A percentile compares a stretch with the other conserved stretches of the same genome.
These are phyloP conservation scores for Drosophila guanche DNA, from an alignment of 1,140 invertebrate genomes.

Conservation along the genomic window DNA sequence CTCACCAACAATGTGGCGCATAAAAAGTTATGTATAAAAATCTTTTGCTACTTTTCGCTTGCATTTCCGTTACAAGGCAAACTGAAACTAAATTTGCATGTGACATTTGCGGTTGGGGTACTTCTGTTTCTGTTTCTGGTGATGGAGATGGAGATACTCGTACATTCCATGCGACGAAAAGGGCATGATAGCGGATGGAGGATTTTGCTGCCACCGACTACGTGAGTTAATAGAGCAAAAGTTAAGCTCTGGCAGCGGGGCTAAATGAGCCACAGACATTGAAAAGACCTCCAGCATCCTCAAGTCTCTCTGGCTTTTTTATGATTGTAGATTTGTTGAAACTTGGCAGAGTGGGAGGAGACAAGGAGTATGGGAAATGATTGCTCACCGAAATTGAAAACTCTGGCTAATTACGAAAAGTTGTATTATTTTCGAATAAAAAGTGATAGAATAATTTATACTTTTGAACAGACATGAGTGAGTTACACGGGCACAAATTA, in stretches of 20 bases:
- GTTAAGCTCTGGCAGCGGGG: conserved; percentile 5
- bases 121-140: conserved; percentile 14
- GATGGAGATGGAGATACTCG: conserved; percentile 16
- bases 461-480: no score
- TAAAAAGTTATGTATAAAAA: conserved; percentile 69
- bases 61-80: conserved; percentile 70
- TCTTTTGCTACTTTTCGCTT: conserved; percentile 68
- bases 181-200: not conserved
- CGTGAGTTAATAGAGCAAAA: conserved; percentile 27
- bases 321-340: not conserved
- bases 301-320: not conserved
- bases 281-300: conserved; percentile 12
- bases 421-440: no score
- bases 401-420: no score
- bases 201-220: conserved; percentile 3
- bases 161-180: not conserved
- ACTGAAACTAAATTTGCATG: conserved; percentile 65
- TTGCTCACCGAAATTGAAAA: no score
- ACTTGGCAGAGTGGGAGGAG: not conserved
- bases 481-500: no score
- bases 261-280: conserved; percentile 6
- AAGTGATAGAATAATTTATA: no score
- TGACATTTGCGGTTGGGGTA: conserved; percentile 59
- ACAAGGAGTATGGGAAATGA: no score
- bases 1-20: conserved; percentile 59